phyloP scores from a whole-genome alignment of 37 sponge, comb jelly and placozoan genomes.

The Cliona cf. orientalis region DNA sequence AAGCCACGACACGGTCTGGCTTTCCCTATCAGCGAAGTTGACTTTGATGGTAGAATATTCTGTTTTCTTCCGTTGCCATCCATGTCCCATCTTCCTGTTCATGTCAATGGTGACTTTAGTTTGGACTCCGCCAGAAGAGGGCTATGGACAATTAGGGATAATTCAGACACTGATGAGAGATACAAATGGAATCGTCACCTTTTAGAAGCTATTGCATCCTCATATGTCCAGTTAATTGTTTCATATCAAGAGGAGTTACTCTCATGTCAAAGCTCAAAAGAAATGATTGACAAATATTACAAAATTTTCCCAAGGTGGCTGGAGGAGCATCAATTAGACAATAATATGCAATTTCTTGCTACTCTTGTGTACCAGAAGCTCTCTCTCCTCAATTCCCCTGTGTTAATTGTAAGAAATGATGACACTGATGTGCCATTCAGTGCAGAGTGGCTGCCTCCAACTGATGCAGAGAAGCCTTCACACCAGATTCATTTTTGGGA shows the following conservation, averaged over 20 bases:
- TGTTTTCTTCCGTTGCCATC: constrained; percentile 74
- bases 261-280: too few species aligned
- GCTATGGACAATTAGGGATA: constrained; percentile 14
- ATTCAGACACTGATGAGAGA: constrained; percentile 19
- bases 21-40: neutral
- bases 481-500: too few species aligned
- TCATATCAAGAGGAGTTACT: neutral
- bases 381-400: too few species aligned
- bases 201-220: constrained; percentile 51
- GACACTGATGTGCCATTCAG: too few species aligned
- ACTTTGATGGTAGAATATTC: constrained; percentile 15
- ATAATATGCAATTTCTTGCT: too few species aligned
- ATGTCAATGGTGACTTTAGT: constrained; percentile 68
- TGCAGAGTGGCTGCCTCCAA: too few species aligned
- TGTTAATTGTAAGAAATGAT: too few species aligned
- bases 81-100: constrained; percentile 37
- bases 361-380: too few species aligned
- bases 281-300: too few species aligned
- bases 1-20: constrained; percentile 75
- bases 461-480: too few species aligned
- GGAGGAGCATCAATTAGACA: too few species aligned
- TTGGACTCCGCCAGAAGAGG: constrained; percentile 17
- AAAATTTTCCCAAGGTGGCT: too few species aligned
- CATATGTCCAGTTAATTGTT: constrained; percentile 57
- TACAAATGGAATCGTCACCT: constrained; percentile 56